Percentiles rank a stretch among this genome's conserved stretches.
phyloP scores from a whole-genome alignment of 2,888 invertebrate species.

The Tetragnatha montana region DNA sequence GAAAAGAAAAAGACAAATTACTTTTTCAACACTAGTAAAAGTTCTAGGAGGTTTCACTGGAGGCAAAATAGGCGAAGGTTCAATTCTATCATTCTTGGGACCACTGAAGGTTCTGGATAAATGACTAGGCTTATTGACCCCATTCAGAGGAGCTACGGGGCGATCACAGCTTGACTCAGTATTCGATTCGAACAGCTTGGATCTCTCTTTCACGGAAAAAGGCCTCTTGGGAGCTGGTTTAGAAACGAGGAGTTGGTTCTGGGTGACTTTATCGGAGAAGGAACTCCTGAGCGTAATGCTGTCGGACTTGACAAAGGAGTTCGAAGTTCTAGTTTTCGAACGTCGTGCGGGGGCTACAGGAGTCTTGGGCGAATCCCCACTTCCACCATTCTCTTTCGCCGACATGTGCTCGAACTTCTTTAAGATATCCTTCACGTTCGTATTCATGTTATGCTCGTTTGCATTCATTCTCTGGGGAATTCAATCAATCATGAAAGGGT shows the following conservation, averaged over 20 bases:
- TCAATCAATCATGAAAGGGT: constrained; percentile 15
- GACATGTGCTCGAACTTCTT: constrained; percentile 60
- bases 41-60: constrained; percentile 60
- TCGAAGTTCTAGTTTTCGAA: constrained; percentile 1
- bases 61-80: background rate
- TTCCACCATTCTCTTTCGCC: background rate
- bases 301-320: background rate
- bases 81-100: background rate
- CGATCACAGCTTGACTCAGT: constrained; percentile 4
- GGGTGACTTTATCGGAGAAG: background rate
- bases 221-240: constrained; percentile 1
- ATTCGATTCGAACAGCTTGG: constrained; percentile 53
- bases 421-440: constrained; percentile 48
- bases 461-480: background rate
- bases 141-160: background rate
- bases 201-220: constrained; percentile 58
- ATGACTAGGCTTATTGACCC: background rate
- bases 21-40: constrained; percentile 34
- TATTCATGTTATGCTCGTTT: background rate
- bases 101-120: background rate
- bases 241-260: background rate
- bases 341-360: constrained; percentile 39
- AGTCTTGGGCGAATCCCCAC: background rate
- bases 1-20: background rate
- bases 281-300: too few species aligned